These are phyloP conservation scores for Epistrophe eligans DNA, from an alignment of 2,888 invertebrate species.

Conservation along the genomic window DNA sequence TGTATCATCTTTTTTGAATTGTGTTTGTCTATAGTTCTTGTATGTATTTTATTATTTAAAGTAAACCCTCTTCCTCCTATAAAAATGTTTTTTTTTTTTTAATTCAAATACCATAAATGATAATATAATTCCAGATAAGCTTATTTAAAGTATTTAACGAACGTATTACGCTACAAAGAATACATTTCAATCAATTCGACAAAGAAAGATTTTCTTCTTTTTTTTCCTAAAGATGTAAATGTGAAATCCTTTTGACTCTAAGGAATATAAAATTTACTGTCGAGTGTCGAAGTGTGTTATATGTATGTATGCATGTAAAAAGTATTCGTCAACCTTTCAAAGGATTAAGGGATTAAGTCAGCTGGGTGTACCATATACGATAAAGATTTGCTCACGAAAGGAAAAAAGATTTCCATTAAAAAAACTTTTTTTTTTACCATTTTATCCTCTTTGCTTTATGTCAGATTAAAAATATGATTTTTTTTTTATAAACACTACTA, in stretches of 20 bases:
- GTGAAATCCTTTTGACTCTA: background rate
- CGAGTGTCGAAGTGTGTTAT: background rate
- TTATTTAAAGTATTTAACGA: background rate
- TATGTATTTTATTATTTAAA: too few relatives aligned
- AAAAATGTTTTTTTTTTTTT: background rate
- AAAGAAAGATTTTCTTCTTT: background rate
- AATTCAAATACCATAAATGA: background rate
- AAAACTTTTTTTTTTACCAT: background rate
- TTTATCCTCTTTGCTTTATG: background rate
- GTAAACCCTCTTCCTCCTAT: too few relatives aligned
- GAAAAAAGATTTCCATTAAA: background rate
- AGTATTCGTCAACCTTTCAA: conserved; percentile 11
- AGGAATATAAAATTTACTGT: background rate
- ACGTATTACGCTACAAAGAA: background rate
- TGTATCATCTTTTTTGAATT: too few relatives aligned
- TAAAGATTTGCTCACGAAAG: background rate
- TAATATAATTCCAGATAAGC: background rate
- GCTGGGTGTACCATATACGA: background rate
- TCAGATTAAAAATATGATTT: conserved; percentile 5
- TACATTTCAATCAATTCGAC: background rate
- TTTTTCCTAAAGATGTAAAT: background rate
- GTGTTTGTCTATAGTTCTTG: too few relatives aligned
- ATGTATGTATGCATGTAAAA: background rate
- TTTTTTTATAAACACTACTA: background rate
- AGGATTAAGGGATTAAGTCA: conserved; percentile 1